These are phyloP conservation scores for Sarcoramphus papa DNA, from an alignment of 2,797 vertebrate genomes.

Conservation along the genomic window DNA sequence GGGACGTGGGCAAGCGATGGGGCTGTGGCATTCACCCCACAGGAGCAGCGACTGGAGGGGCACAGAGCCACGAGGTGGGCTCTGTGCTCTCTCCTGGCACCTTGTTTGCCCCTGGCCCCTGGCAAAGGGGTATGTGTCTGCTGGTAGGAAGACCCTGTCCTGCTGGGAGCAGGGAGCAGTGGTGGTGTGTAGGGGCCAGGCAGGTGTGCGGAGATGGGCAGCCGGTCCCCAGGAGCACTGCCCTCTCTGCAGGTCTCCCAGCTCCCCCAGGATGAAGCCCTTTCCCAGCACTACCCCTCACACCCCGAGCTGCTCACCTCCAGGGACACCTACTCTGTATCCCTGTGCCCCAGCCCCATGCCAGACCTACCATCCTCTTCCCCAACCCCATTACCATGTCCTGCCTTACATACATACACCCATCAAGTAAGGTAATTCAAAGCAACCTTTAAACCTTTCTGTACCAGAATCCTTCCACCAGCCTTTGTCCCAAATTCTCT, in stretches of 20 bases:
- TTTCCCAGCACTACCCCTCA: not conserved
- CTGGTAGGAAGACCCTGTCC: not conserved
- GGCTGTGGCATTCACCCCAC: not conserved
- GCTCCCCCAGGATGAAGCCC: not conserved
- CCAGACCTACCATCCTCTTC: not conserved
- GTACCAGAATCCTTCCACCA: not conserved
- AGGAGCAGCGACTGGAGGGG: not conserved
- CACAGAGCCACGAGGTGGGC: accelerated
- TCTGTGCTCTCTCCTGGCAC: not conserved
- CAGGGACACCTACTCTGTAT: not conserved
- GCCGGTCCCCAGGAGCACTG: not conserved
- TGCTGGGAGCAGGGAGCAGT: not conserved
- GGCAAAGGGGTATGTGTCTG: not conserved
- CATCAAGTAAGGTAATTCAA: not conserved
- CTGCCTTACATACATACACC: not conserved
- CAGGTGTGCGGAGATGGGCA: not conserved
- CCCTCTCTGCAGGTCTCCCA: accelerated
- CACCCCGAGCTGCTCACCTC: not conserved
- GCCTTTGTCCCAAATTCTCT: not conserved
- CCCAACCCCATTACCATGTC: not conserved
- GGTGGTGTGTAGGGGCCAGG: no score
- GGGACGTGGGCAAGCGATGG: accelerated
- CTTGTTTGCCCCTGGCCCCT: not conserved
- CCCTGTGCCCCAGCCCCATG: accelerated
- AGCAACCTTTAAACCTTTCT: not conserved